Conservation (phyloP, 2,888 invertebrate genomes). For the Acleris laterana region DNA sequence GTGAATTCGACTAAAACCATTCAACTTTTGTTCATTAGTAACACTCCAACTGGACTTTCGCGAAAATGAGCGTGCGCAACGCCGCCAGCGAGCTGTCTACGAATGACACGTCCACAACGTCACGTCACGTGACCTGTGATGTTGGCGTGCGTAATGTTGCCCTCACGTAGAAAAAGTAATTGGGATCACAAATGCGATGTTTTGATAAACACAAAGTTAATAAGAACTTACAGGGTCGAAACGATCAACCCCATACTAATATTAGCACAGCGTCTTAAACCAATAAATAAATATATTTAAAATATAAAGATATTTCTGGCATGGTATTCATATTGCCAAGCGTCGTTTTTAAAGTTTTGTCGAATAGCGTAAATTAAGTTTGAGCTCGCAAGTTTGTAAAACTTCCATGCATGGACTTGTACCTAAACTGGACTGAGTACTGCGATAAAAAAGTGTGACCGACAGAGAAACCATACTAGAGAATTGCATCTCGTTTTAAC, state of each 20-base stretch:
- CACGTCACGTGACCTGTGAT: constrained; percentile 90
- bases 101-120: constrained; percentile 86
- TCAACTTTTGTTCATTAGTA: constrained; percentile 83
- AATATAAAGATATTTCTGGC: too few species aligned
- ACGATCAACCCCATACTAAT: background rate
- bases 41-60: constrained; percentile 76
- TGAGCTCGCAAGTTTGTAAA: too few species aligned
- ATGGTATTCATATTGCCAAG: background rate
- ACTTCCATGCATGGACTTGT: too few species aligned
- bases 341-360: background rate
- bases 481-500: too few species aligned
- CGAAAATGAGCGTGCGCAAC: constrained; percentile 82
- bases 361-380: background rate
- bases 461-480: too few species aligned
- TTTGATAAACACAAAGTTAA: background rate
- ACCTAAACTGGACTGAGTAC: too few species aligned
- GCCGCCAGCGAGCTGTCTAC: constrained; percentile 81
- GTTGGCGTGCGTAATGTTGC: constrained; percentile 84
- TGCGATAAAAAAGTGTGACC: too few species aligned
- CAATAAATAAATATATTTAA: too few species aligned
- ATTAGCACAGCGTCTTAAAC: background rate
- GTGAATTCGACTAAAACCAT: constrained; percentile 78
- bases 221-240: too few species aligned
- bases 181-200: background rate
- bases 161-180: constrained; percentile 29